Conservation (phyloP, 2,113 vertebrate species). For the Centropristis striata region DNA sequence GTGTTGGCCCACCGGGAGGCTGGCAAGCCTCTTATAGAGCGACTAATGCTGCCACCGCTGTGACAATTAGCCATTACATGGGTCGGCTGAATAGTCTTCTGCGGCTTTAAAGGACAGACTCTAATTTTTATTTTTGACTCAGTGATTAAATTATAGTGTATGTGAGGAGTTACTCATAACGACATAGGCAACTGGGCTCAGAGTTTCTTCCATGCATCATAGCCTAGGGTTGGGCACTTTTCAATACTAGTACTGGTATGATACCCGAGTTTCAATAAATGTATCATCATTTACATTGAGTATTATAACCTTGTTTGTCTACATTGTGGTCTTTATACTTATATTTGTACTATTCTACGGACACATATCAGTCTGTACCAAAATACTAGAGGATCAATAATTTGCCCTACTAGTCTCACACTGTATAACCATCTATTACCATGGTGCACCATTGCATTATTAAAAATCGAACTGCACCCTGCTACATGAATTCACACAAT, state of each 20-base stretch:
- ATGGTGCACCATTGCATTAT: not conserved
- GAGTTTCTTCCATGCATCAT: not conserved
- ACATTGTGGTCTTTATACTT: not conserved
- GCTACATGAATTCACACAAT: not conserved
- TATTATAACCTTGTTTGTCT: not conserved
- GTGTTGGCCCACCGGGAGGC: constrained; percentile 41
- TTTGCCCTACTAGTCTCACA: not conserved
- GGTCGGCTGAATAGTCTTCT: not conserved
- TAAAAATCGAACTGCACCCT: not conserved
- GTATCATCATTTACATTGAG: not conserved
- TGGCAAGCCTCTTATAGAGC: constrained; percentile 27
- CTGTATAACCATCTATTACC: not conserved
- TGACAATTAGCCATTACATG: constrained; percentile 45
- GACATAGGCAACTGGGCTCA: not conserved
- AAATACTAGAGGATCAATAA: not conserved
- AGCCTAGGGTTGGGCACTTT: not conserved
- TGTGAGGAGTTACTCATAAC: not conserved
- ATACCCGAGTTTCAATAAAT: not conserved
- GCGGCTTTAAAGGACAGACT: not conserved
- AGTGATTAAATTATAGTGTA: constrained; percentile 15
- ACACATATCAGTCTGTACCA: not conserved
- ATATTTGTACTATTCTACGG: not conserved
- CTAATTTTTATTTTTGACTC: constrained; percentile 18
- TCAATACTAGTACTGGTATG: not conserved
- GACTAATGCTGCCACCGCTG: constrained; percentile 19